A percentile compares a stretch with the other conserved stretches of the same genome.
Conservation (phyloP, 2,888 invertebrate genomes). For the Nomada ruficornis region DNA sequence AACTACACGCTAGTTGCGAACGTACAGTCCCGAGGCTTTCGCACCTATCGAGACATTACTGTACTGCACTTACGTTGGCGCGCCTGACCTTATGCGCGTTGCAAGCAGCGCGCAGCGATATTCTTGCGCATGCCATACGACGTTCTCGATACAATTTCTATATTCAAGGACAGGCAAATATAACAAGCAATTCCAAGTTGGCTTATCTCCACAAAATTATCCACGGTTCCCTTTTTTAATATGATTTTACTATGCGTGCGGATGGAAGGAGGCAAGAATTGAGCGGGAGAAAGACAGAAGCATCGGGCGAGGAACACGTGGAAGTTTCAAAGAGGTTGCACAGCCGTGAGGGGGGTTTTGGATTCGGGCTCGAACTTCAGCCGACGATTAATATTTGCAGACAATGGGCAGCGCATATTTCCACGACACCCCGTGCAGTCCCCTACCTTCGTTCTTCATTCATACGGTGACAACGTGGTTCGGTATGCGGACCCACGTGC, state of each 20-base stretch:
- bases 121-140: too few species aligned
- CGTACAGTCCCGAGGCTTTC: too few species aligned
- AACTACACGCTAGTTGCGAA: too few species aligned
- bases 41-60: too few species aligned
- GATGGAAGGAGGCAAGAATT: neutral
- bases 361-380: conserved; percentile 70
- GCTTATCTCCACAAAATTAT: neutral
- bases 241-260: neutral
- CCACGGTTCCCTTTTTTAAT: too few species aligned
- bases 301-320: conserved; percentile 26
- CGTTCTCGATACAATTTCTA: too few species aligned
- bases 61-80: too few species aligned
- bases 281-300: conserved; percentile 1
- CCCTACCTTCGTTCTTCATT: conserved; percentile 25
- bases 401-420: conserved; percentile 79
- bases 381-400: conserved; percentile 80
- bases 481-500: conserved; percentile 24
- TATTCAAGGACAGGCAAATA: too few species aligned
- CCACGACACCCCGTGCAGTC: conserved; percentile 61
- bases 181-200: neutral
- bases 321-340: conserved; percentile 56
- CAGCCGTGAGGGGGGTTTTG: conserved; percentile 25
- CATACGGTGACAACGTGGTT: conserved; percentile 18
- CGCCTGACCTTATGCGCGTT: too few species aligned
- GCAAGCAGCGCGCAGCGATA: too few species aligned